These are phyloP conservation scores for Arnoldichthys spilopterus DNA, from an alignment of 2,797 vertebrate species.

Conservation along the genomic window DNA sequence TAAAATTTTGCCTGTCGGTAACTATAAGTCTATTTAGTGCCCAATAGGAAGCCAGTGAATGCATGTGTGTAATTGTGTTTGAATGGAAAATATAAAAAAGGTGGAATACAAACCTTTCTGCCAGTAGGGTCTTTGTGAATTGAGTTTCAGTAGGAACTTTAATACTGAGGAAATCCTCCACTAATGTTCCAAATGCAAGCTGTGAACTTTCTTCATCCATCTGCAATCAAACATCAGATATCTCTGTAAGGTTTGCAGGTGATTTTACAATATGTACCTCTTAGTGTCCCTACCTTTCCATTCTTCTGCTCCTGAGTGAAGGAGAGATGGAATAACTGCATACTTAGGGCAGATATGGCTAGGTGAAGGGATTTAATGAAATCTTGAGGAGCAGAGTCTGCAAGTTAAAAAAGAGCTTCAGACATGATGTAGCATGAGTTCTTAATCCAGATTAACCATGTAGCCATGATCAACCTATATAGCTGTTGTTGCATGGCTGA, in stretches of 20 bases:
- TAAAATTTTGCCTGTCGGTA: no score
- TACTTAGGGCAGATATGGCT: constrained; percentile 75
- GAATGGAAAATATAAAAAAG: no score
- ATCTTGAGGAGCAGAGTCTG: constrained; percentile 66
- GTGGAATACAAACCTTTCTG: constrained; percentile 66
- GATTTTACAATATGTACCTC: neutral
- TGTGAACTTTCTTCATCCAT: constrained; percentile 47
- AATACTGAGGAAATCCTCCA: constrained; percentile 73
- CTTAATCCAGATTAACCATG: neutral
- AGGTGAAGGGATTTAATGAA: constrained; percentile 75
- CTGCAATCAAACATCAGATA: constrained; percentile 49
- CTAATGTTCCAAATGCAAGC: constrained; percentile 59
- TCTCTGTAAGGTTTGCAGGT: neutral
- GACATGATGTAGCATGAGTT: neutral
- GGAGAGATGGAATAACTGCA: constrained; percentile 74
- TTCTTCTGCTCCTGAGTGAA: constrained; percentile 66
- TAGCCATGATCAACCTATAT: no score
- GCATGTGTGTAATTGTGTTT: no score
- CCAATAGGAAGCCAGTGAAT: no score
- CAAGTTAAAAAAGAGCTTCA: constrained; percentile 7
- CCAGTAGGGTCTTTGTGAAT: constrained; percentile 70
- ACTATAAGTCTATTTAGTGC: no score
- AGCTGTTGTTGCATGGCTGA: no score
- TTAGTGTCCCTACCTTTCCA: constrained; percentile 53
- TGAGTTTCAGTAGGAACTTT: constrained; percentile 68